Evolutionary conservation across 2,888 invertebrate species (phyloP).

Genomic region (Hypselothyrea guttata): DNA sequence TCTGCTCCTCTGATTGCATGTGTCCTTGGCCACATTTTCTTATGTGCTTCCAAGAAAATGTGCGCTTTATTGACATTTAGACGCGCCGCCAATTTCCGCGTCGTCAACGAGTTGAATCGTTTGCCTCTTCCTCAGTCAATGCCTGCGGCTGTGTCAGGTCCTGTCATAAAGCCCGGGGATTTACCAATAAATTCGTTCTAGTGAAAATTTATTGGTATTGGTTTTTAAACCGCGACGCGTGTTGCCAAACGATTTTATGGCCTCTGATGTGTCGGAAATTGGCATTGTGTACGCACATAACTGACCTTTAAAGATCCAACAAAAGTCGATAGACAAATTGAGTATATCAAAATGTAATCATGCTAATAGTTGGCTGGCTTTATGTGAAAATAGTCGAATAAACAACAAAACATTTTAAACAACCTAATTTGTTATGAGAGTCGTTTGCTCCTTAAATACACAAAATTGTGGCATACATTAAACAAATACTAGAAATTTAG

Average conservation of each 20-base stretch:
- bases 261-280: constrained; percentile 48
- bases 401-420: too few species aligned
- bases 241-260: constrained; percentile 63
- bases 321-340: constrained; percentile 31
- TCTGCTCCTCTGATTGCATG: constrained; percentile 9
- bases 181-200: constrained; percentile 76
- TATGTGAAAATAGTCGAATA: too few species aligned
- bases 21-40: constrained; percentile 7
- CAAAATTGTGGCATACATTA: too few species aligned
- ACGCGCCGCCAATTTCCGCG: constrained; percentile 63
- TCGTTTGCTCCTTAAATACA: too few species aligned
- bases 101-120: constrained; percentile 64
- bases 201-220: constrained; percentile 77
- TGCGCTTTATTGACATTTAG: constrained; percentile 72
- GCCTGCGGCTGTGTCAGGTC: constrained; percentile 13
- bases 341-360: constrained; percentile 25
- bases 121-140: not conserved
- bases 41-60: constrained; percentile 51
- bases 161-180: constrained; percentile 69
- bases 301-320: constrained; percentile 47
- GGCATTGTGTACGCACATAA: constrained; percentile 54
- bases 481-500: too few species aligned
- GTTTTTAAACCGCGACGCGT: constrained; percentile 76
- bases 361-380: too few species aligned
- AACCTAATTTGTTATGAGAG: too few species aligned